These are phyloP conservation scores for Andrena chrysosceles DNA, from an alignment of 2,888 invertebrate genomes.

Conservation along the genomic window DNA sequence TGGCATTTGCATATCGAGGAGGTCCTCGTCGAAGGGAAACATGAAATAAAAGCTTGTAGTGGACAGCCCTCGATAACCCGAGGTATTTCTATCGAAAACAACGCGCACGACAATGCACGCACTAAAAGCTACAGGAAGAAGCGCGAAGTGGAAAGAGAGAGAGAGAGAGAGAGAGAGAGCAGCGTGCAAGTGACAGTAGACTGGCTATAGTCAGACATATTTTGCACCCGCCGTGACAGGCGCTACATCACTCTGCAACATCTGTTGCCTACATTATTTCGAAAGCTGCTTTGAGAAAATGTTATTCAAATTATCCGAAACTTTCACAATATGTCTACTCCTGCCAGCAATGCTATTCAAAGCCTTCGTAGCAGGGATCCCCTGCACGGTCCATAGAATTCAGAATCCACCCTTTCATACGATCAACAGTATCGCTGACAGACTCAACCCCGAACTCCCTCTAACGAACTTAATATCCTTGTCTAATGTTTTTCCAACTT, in stretches of 20 bases:
- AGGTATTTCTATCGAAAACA: neutral
- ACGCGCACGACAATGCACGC: neutral
- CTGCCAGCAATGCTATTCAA: neutral
- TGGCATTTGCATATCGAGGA: conserved; percentile 21
- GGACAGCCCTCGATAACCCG: neutral
- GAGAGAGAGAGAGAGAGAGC: neutral
- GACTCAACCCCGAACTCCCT: neutral
- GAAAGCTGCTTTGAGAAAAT: conserved; percentile 1
- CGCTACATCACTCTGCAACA: neutral
- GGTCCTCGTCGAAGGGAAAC: neutral
- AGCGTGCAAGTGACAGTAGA: neutral
- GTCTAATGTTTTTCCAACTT: neutral
- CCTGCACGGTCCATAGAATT: too few species aligned
- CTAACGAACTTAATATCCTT: neutral
- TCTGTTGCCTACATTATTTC: neutral
- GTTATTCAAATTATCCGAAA: conserved; percentile 1
- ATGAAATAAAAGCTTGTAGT: neutral
- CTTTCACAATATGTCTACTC: neutral
- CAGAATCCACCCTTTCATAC: neutral
- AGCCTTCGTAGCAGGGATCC: neutral
- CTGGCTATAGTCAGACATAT: neutral
- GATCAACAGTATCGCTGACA: neutral
- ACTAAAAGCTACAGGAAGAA: conserved; percentile 1
- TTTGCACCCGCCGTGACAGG: conserved; percentile 1
- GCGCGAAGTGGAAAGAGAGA: neutral